Evolutionary conservation across 1,140 invertebrate species (phyloP).

Genomic region (Cataglyphis hispanica): DNA sequence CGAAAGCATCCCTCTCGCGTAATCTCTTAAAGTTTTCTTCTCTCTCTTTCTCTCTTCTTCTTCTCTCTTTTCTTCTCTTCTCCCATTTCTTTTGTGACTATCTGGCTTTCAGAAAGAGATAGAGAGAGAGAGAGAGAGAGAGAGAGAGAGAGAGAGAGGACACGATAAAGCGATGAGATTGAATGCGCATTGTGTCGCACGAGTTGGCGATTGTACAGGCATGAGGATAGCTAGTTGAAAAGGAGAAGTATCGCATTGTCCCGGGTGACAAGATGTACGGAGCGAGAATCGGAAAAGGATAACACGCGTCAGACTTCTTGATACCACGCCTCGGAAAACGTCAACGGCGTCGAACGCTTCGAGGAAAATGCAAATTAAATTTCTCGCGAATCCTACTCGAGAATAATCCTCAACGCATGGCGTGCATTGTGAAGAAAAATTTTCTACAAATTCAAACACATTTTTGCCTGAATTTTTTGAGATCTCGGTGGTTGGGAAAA

Average conservation of each 20-base stretch:
- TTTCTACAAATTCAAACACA: too few relatives aligned
- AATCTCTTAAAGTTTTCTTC: not conserved
- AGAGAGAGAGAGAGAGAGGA: not conserved
- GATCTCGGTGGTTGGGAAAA: too few relatives aligned
- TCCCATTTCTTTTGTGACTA: constrained; percentile 12
- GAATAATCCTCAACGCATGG: not conserved
- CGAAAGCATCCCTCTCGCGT: constrained; percentile 8
- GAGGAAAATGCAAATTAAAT: constrained; percentile 19
- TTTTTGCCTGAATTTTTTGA: too few relatives aligned
- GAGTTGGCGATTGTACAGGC: constrained; percentile 43
- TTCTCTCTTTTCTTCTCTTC: too few relatives aligned
- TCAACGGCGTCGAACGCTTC: not conserved
- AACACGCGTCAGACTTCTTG: constrained; percentile 42
- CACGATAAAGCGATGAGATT: constrained; percentile 32
- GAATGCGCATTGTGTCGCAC: constrained; percentile 63
- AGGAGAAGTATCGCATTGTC: constrained; percentile 62
- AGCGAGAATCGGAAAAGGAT: constrained; percentile 9
- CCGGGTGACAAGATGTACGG: constrained; percentile 53
- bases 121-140: constrained; percentile 3
- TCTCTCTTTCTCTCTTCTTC: too few relatives aligned
- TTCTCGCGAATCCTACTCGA: not conserved
- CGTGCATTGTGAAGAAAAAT: too few relatives aligned
- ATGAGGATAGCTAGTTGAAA: constrained; percentile 49
- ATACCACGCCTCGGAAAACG: not conserved
- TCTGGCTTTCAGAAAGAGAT: not conserved